phyloP scores from a whole-genome alignment of 2,113 vertebrate genomes.

The Hippopotamus amphibius region DNA sequence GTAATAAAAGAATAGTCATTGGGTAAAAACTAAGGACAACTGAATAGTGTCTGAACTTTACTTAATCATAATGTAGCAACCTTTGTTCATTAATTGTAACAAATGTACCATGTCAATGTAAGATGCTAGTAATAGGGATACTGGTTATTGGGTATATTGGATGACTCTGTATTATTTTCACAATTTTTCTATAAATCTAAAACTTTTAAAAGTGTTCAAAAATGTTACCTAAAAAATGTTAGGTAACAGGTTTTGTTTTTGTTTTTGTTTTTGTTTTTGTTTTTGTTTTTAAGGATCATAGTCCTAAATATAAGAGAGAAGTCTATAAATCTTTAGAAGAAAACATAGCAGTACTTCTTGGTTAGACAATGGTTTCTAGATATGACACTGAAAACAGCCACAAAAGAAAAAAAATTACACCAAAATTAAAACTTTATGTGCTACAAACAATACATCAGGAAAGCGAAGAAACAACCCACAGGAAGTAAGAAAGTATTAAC shows the following conservation, averaged over 20 bases:
- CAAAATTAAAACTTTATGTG: not conserved
- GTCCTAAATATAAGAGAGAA: not conserved
- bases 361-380: not conserved
- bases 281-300: not conserved
- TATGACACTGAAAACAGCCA: not conserved
- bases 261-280: no score
- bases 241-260: not conserved
- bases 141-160: not conserved
- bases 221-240: not conserved
- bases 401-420: not conserved
- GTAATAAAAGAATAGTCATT: not conserved
- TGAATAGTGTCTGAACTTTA: not conserved
- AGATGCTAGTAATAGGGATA: not conserved
- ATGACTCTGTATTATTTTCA: not conserved
- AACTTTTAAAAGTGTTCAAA: not conserved
- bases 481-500: not conserved
- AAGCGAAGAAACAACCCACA: not conserved
- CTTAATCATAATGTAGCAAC: not conserved
- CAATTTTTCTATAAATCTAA: not conserved
- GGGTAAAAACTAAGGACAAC: not conserved
- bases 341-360: not conserved
- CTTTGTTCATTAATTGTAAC: not conserved
- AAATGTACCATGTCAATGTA: not conserved
- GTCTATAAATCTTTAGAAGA: not conserved
- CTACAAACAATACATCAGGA: not conserved